Evolutionary conservation across 2,113 vertebrate genomes (phyloP).

Genomic region (Callospermophilus lateralis): DNA sequence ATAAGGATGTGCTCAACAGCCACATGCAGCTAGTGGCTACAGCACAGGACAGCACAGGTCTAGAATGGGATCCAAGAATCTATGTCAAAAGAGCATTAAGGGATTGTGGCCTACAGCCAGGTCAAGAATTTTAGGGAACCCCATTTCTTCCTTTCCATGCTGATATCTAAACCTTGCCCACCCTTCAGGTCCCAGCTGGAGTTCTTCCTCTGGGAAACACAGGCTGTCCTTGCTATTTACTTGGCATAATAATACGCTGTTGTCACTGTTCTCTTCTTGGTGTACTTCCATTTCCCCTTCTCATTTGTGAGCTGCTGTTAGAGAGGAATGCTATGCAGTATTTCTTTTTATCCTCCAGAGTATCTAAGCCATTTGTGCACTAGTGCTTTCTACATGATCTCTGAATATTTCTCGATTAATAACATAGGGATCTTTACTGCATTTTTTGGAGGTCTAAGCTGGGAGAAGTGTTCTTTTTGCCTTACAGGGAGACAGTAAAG

Average conservation of each 20-base stretch:
- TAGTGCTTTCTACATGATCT: not conserved
- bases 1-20: rapidly evolving
- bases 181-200: not conserved
- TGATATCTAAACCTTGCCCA: not conserved
- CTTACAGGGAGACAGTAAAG: not conserved
- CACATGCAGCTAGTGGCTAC: not conserved
- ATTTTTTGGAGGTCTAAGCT: not conserved
- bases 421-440: rapidly evolving
- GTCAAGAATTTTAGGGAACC: not conserved
- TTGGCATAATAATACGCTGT: not conserved
- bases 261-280: not conserved
- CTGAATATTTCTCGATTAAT: not conserved
- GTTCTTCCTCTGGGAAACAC: not conserved
- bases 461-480: not conserved
- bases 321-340: not conserved
- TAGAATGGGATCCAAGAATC: not conserved
- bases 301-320: rapidly evolving
- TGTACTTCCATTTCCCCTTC: not conserved
- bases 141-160: not conserved
- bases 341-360: not conserved
- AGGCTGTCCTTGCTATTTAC: not conserved
- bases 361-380: not conserved
- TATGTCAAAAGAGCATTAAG: no score
- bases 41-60: rapidly evolving
- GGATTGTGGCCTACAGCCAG: not conserved